These are phyloP conservation scores for Chanos chanos DNA, from an alignment of 2,797 vertebrate genomes.

Conservation along the genomic window DNA sequence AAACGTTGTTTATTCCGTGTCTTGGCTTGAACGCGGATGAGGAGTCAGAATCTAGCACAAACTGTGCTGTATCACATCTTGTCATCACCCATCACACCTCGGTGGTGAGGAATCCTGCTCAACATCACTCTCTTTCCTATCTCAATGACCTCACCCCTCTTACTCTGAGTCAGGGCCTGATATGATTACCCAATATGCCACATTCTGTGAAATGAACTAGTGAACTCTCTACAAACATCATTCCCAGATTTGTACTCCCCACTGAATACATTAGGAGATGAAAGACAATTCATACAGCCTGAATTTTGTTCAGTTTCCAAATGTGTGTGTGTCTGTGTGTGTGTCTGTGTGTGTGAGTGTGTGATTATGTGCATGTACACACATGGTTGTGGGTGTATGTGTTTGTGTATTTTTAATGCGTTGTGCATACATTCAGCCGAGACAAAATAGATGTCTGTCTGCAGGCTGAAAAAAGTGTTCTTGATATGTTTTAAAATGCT, in stretches of 20 bases:
- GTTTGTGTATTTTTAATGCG: too few species aligned
- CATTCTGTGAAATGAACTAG: constrained; percentile 43
- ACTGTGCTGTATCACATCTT: background rate
- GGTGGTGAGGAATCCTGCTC: too few species aligned
- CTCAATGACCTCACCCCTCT: constrained; percentile 10
- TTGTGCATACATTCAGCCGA: too few species aligned
- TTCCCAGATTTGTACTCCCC: constrained; percentile 17
- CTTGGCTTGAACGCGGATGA: too few species aligned
- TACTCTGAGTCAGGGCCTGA: constrained; percentile 26
- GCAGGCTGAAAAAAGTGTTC: too few species aligned
- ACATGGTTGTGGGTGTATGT: too few species aligned
- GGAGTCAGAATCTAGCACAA: too few species aligned
- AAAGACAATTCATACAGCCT: constrained; percentile 34
- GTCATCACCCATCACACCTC: too few species aligned
- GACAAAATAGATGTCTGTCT: too few species aligned
- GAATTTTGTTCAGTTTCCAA: constrained; percentile 38
- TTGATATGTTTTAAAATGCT: too few species aligned
- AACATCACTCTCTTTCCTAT: background rate
- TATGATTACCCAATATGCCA: constrained; percentile 47
- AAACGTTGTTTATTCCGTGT: too few species aligned
- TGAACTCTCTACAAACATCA: constrained; percentile 47
- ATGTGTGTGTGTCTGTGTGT: constrained; percentile 2
- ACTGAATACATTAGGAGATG: constrained; percentile 35
- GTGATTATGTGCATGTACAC: background rate
- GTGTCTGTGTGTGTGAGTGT: background rate